phyloP scores from a whole-genome alignment of 2,888 invertebrate genomes.

The Sussaba pulchella region DNA sequence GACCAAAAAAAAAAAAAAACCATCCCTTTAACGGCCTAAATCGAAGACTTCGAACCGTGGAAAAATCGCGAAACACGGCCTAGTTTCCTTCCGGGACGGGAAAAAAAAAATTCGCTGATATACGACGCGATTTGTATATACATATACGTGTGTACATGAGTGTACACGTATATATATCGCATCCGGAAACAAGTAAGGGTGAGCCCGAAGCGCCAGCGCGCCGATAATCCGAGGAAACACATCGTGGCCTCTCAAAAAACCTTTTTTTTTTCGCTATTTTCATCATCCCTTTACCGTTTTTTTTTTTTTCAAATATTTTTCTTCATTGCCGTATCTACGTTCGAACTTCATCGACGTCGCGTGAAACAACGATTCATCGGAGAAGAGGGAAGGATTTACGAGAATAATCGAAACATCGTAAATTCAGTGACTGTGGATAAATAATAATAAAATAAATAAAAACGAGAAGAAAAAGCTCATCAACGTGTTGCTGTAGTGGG shows the following conservation, averaged over 20 bases:
- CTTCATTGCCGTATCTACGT: too few species aligned
- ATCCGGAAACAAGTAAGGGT: not conserved
- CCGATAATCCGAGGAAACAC: too few species aligned
- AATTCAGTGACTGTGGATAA: not conserved
- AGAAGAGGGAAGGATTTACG: not conserved
- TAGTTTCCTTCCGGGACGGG: conserved; percentile 6
- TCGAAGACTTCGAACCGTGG: too few species aligned
- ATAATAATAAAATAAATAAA: not conserved
- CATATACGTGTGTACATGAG: not conserved
- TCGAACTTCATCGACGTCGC: too few species aligned
- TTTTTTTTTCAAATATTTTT: too few species aligned
- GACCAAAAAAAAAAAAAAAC: not conserved
- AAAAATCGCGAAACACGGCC: not conserved
- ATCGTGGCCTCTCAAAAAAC: too few species aligned
- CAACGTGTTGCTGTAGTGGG: conserved; percentile 33
- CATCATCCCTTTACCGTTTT: too few species aligned
- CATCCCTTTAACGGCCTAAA: not conserved
- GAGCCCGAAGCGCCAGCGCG: conserved; percentile 14
- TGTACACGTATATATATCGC: not conserved
- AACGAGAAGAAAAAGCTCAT: not conserved
- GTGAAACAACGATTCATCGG: not conserved
- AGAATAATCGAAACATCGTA: not conserved
- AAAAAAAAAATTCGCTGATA: not conserved
- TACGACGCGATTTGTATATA: conserved; percentile 9
- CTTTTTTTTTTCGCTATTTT: too few species aligned